Evolutionary conservation across 2,797 vertebrate genomes (phyloP), one percentile per base, ranked within the genome.

Genomic region (Silurus lanzhouensis): DNA sequence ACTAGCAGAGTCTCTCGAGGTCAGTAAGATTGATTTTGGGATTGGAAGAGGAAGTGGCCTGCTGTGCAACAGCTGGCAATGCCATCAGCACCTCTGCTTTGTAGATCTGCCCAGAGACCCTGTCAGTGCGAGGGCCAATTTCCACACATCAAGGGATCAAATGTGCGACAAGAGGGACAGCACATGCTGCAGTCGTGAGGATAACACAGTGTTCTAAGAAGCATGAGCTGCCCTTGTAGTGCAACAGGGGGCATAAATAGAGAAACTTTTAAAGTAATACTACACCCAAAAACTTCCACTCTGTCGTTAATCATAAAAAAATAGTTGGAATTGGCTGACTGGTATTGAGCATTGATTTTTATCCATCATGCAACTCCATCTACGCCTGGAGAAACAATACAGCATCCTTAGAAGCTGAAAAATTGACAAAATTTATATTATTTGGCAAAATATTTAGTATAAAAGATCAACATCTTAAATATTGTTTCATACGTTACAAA

Each of bases 1-100:
- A 70, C 48, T 83, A 67, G 10, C 14, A 25, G 31, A 68, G 61
- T 10, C 46, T 83, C 76, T 82, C 55, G 61, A 77, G 81, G 82
- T 72, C 60, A 71, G 68, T 17, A 55, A 82, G 70, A 84, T 87
- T 85, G 67, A 82, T 87, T 90, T 81, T 52, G 55, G 83, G 67
- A 84, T 68, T 82, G 74, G 66, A 85, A 60, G 77, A 83, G 82
- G 68, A 3, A 82, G 67, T 58, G 63, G 72, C 85, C 22, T 82
- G 75, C 86, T 77, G 85, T 74, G n/a, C 17, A 79, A 84, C 88
- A 89, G 90, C 87, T 90, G 87, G 84, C 82, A 71, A 70, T 8
- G 55, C 48, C 85, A 86, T 75, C 66, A 67, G 61, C 81, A 66
- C 78, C 83, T 84, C 83, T 55, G 67, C 75, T 83, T 83, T 84